Evolutionary conservation across 2,113 vertebrate species (phyloP), one percentile per base, ranked within the genome.

Genomic region (Myocastor coypus): DNA sequence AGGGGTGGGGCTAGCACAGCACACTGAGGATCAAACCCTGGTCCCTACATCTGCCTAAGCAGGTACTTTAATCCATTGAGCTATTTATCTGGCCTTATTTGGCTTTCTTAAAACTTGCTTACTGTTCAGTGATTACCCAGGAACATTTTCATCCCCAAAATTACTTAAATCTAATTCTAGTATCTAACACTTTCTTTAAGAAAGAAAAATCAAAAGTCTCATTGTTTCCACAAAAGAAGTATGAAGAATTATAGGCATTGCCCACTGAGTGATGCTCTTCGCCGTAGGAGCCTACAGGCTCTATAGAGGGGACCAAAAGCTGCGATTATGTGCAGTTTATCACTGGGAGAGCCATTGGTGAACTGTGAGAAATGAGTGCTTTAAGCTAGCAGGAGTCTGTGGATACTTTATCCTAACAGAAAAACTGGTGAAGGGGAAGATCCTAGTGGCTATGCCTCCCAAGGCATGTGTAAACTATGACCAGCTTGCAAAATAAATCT

Each of bases 401-500:
- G 19, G 63, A n/a, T 24, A 1, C 80, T 82, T 64, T 83, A 34
- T 73, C 69, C 83, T 63, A 66, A 81, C 28, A 64, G 52, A 55
- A 32, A 87, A 66, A 66, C 19, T 42, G 42, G 40, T 12, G 50
- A 64, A 68, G n/a, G 57, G n/a, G 37, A 19, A 80, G 19, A 37
- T 42, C 89, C 50, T 68, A 40, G 34, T 1, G 26, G 46, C 59
- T 13, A n/a, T 32, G 40, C 32, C 46, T 34, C 40, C 84, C 82
- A 50, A 32, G 46, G 5, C 37, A 32, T 40, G 59, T 46, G 59
- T 40, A 71, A 83, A 32, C 32, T 22, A 19, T 12, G 13, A 71
- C 37, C 81, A 75, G 5, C 59, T 55, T 94, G 87, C 28, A 84
- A 93, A 89, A 89, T 40, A 78, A 40, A 66, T 16, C 87, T 64